These are phyloP conservation scores for Neodiprion lecontei DNA, from an alignment of 1,140 invertebrate species.

Conservation along the genomic window DNA sequence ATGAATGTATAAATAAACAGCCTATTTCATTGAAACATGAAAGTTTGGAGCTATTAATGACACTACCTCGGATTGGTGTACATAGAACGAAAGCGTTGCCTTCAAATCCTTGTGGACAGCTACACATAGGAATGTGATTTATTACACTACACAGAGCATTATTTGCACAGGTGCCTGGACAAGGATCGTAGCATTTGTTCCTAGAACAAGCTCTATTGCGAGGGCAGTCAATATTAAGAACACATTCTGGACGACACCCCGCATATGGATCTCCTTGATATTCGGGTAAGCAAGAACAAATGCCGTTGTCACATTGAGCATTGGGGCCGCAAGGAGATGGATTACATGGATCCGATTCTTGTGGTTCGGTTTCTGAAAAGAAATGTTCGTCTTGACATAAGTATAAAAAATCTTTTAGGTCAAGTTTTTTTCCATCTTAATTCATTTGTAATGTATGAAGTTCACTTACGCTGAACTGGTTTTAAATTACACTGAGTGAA, in stretches of 20 bases:
- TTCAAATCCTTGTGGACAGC: conserved; percentile 67
- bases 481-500: conserved; percentile 63
- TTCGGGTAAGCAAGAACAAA: conserved; percentile 59
- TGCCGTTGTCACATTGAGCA: conserved; percentile 61
- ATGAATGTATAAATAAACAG: conserved; percentile 25
- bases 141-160: conserved; percentile 73
- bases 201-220: conserved; percentile 68
- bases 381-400: neutral
- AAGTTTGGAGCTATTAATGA: conserved; percentile 25
- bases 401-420: too few relatives aligned
- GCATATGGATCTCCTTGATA: conserved; percentile 59
- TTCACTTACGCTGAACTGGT: conserved; percentile 31
- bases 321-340: conserved; percentile 69
- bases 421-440: conserved; percentile 2
- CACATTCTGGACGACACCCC: conserved; percentile 73
- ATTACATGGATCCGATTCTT: conserved; percentile 65
- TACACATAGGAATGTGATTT: conserved; percentile 74
- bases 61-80: conserved; percentile 51
- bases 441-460: conserved; percentile 5
- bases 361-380: neutral
- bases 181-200: conserved; percentile 75
- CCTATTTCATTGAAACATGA: conserved; percentile 16
- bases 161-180: conserved; percentile 71
- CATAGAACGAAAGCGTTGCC: conserved; percentile 74
- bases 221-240: conserved; percentile 70